Evolutionary conservation across 2,888 invertebrate genomes (phyloP).

Genomic region (Tillus elongatus): DNA sequence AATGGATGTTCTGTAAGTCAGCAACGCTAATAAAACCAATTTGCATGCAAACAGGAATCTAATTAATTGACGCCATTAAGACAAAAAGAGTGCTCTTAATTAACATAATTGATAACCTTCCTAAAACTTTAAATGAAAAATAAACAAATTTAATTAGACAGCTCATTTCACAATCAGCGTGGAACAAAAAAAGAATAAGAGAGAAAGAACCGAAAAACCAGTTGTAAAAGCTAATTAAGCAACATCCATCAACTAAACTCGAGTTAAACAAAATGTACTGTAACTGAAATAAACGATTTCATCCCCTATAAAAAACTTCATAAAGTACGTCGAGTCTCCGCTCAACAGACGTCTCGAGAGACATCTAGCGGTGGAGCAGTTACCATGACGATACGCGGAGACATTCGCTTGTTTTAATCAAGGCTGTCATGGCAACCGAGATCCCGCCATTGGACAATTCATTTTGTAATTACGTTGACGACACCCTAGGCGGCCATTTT

Average conservation of each 20-base stretch:
- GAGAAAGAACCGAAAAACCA: slow-evolving; percentile 22
- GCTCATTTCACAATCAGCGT: slow-evolving; percentile 22
- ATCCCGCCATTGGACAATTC: slow-evolving; percentile 46
- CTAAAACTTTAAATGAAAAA: slow-evolving; percentile 24
- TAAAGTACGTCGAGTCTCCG: slow-evolving; percentile 22
- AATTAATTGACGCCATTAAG: no score
- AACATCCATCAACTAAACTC: slow-evolving; percentile 32
- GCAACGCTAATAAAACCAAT: no score
- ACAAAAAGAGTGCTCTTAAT: no score
- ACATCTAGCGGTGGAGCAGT: slow-evolving; percentile 38
- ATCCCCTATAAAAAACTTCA: slow-evolving; percentile 31
- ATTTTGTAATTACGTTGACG: slow-evolving; percentile 47
- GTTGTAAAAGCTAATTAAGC: slow-evolving; percentile 30
- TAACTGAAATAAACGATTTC: slow-evolving; percentile 37
- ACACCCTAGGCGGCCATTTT: slow-evolving; percentile 47
- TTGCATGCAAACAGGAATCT: no score
- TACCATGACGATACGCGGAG: slow-evolving; percentile 43
- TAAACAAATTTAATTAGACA: slow-evolving; percentile 29
- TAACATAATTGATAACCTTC: slow-evolving; percentile 22
- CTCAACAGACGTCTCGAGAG: slow-evolving; percentile 22
- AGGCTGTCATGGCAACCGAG: slow-evolving; percentile 45
- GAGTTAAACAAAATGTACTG: slow-evolving; percentile 31
- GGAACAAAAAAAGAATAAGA: slow-evolving; percentile 21
- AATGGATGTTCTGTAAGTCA: no score
- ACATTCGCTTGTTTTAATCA: slow-evolving; percentile 46